Evolutionary conservation across 2,797 vertebrate species (phyloP).

Genomic region (Merluccius polli): DNA sequence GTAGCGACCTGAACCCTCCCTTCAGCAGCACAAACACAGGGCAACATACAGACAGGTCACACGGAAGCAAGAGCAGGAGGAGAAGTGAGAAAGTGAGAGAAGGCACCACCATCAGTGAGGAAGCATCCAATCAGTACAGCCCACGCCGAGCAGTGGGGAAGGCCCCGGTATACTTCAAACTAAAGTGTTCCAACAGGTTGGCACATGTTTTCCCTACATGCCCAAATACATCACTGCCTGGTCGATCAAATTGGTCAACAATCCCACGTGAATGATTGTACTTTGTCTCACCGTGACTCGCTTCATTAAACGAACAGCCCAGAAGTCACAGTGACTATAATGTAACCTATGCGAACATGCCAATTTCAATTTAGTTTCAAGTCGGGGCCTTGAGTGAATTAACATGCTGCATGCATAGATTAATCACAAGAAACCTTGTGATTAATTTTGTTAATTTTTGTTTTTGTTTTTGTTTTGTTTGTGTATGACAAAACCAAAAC

Average conservation of each 20-base stretch:
- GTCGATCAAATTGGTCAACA: too few species aligned
- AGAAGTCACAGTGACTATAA: not conserved
- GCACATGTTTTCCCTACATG: too few species aligned
- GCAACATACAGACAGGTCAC: constrained; percentile 58
- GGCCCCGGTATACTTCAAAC: not conserved
- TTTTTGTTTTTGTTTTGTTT: too few species aligned
- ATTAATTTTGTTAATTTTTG: too few species aligned
- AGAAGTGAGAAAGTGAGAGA: constrained; percentile 43
- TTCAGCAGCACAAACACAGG: constrained; percentile 77
- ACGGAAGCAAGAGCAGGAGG: constrained; percentile 60
- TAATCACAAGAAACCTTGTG: not conserved
- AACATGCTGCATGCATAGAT: constrained; percentile 60
- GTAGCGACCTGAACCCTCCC: constrained; percentile 98
- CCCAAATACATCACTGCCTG: too few species aligned
- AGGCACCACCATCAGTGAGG: constrained; percentile 58
- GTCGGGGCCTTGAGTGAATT: constrained; percentile 9
- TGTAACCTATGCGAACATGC: not conserved
- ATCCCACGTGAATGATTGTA: too few species aligned
- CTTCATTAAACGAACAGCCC: not conserved
- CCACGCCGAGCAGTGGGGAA: constrained; percentile 39
- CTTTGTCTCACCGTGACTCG: too few species aligned
- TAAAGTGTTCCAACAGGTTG: not conserved
- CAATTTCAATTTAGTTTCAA: not conserved
- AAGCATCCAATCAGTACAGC: constrained; percentile 47
- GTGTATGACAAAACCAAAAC: too few species aligned